Percentiles rank a stretch among this genome's conserved stretches.
Conservation (phyloP, 2,113 vertebrate species). For the Chaetura pelagica region DNA sequence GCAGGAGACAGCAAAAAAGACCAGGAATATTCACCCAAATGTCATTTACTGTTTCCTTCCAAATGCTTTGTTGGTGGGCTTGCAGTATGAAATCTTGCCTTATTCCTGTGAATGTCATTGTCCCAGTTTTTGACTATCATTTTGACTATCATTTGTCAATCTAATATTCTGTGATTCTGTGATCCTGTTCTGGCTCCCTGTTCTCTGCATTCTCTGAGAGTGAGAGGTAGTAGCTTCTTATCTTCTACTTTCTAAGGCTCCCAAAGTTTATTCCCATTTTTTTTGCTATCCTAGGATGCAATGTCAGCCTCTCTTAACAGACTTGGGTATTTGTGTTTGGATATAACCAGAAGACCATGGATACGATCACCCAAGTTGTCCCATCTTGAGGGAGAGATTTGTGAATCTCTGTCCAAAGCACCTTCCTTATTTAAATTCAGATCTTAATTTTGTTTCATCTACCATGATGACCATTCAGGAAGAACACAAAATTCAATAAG, state of each 20-base stretch:
- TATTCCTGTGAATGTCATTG: not conserved
- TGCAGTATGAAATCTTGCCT: not conserved
- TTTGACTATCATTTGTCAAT: not conserved
- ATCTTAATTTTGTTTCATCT: not conserved
- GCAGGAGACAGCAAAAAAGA: not conserved
- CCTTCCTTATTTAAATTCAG: not conserved
- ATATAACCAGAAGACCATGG: too few relatives aligned
- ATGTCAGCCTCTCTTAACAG: not conserved
- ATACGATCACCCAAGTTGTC: not conserved
- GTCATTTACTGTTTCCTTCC: not conserved
- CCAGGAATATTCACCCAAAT: not conserved
- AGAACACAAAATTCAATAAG: not conserved
- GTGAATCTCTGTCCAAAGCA: not conserved
- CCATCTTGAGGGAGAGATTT: not conserved
- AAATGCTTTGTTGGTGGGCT: not conserved
- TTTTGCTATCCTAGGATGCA: not conserved
- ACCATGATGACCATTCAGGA: not conserved
- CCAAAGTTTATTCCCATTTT: not conserved
- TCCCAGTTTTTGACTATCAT: not conserved
- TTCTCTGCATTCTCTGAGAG: not conserved
- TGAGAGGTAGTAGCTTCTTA: not conserved
- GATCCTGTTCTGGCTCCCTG: not conserved
- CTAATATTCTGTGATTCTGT: too few relatives aligned
- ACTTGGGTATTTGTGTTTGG: not conserved
- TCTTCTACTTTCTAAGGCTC: not conserved